A percentile compares a stretch with the other conserved stretches of the same genome.
Conservation (phyloP, 2,113 vertebrate species). For the Pseudonaja textilis region DNA sequence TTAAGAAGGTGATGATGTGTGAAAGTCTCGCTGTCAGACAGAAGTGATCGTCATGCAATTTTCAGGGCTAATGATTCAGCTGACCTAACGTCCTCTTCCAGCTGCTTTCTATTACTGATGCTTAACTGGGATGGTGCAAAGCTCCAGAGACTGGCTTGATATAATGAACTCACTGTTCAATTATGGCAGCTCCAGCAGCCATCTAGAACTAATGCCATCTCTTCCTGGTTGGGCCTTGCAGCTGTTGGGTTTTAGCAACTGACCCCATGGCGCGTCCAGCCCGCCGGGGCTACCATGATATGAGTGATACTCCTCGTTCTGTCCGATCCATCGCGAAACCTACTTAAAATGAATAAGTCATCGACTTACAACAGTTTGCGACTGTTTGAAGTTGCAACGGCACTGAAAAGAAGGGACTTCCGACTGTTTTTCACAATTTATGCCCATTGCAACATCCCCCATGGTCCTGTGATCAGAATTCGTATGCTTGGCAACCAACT, state of each 20-base stretch:
- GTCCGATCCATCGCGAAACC: background rate
- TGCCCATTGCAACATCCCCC: no score
- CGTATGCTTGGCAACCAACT: no score
- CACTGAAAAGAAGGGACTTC: no score
- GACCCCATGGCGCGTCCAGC: no score
- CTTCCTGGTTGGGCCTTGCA: conserved; percentile 15
- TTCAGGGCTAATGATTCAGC: conserved; percentile 50
- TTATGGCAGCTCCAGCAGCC: conserved; percentile 43
- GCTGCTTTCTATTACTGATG: conserved; percentile 47
- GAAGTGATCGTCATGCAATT: conserved; percentile 29
- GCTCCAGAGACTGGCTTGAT: conserved; percentile 13
- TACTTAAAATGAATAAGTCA: background rate
- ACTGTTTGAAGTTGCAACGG: no score
- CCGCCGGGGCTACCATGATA: background rate
- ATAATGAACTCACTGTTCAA: conserved; percentile 44
- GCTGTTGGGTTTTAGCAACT: conserved; percentile 5
- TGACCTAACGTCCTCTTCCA: conserved; percentile 54
- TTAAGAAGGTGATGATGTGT: conserved; percentile 43
- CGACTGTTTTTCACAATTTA: no score
- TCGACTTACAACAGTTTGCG: background rate
- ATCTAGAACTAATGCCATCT: conserved; percentile 12
- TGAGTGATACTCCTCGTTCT: background rate
- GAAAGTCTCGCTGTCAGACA: conserved; percentile 18
- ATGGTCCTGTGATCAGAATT: no score
- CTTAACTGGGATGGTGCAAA: conserved; percentile 36